Evolutionary conservation across 2,113 vertebrate genomes (phyloP).

Genomic region (Nyctereutes procyonoides): DNA sequence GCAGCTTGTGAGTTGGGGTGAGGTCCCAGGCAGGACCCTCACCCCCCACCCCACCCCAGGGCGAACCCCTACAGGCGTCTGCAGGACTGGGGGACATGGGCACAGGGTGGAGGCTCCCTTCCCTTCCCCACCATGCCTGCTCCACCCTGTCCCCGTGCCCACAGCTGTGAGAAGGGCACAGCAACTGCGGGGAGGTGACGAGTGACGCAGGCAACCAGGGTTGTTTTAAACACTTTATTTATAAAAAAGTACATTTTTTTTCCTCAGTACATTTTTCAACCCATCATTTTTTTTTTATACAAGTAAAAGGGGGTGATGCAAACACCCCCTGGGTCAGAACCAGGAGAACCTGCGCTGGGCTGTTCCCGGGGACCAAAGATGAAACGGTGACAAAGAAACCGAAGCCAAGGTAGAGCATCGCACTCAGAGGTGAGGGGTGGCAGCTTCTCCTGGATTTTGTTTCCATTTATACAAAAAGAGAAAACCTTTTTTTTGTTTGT

Average conservation of each 20-base stretch:
- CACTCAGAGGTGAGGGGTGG: constrained; percentile 12
- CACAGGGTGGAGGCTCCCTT: not conserved
- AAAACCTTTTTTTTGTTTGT: not conserved
- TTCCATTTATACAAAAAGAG: constrained; percentile 73
- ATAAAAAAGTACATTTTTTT: constrained; percentile 91
- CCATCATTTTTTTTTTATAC: constrained; percentile 88
- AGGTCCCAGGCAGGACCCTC: not conserved
- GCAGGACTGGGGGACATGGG: not conserved
- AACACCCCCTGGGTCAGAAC: constrained; percentile 84
- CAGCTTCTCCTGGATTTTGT: constrained; percentile 74
- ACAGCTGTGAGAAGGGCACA: not conserved
- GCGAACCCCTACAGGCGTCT: not conserved
- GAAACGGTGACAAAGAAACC: constrained; percentile 56
- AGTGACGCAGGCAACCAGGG: not conserved
- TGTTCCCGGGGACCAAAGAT: constrained; percentile 82
- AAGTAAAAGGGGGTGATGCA: constrained; percentile 87
- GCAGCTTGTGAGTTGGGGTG: not conserved
- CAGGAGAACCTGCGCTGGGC: constrained; percentile 80
- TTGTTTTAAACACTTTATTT: constrained; percentile 91
- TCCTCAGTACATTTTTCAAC: constrained; percentile 86
- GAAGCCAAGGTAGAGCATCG: constrained; percentile 42
- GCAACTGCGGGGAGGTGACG: not conserved
- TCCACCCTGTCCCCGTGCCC: fast-evolving
- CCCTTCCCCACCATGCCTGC: not conserved
- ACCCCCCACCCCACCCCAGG: not conserved